Evolutionary conservation across 2,888 invertebrate species (phyloP), one percentile per base, ranked within the genome.

Genomic region (Hypsopygia costalis): DNA sequence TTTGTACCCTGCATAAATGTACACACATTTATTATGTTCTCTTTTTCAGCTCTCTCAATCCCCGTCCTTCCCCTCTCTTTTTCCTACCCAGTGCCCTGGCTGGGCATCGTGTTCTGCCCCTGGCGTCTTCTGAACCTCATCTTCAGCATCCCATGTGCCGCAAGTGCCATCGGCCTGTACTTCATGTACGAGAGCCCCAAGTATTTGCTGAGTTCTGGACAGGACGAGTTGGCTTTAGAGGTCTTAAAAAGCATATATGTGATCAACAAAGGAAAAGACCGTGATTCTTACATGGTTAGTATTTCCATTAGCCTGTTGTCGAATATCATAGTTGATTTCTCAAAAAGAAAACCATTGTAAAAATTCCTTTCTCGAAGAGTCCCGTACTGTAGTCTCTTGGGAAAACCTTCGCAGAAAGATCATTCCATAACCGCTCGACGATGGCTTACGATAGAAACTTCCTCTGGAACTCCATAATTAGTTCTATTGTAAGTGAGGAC

Each of bases 111-210:
- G 3, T 91, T 93, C 55, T 91, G 91, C 53, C 93, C 95, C 6
- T 96, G 96, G 96, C 88, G 96, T 6, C 59, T 95, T 1, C 90
- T 94, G 46, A 76, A 93, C 10, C 72, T 93, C 0, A 62, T 93
- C 0, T 91, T 93, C 53, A 90, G 92, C 0, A 11, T 92, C 0
- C 92, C 95, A 0, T 91, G 92, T 43, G 61, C 92, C 0, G 16
- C 93, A 0, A 91, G 93, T 0, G 90, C 92, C 0, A 7, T 91
- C 0, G 89, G 91, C 0, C 70, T 92, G 0, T 68, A 80, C 0
- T 79, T 70, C 22, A 78, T 92, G 6, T 94, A 93, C 0, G 96
- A 96, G 70, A 95, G 94, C 49, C 96, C 96, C 0, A 94, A 94
- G 65, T 96, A 92, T 59, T 77, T 93, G 33, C 79, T 94, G 6